phyloP scores from a whole-genome alignment of 2,888 invertebrate species.

The Microplitis manilae region DNA sequence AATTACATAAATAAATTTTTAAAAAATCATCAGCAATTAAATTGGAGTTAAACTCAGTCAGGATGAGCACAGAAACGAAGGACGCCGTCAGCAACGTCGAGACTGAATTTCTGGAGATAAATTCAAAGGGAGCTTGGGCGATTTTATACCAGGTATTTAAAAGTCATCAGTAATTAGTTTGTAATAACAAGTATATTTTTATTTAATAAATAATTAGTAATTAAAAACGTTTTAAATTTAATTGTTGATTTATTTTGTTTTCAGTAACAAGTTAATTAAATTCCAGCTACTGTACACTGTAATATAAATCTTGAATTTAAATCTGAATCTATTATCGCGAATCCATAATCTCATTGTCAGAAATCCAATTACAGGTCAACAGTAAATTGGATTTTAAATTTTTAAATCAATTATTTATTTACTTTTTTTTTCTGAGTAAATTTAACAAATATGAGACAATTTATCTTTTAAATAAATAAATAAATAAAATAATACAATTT shows the following conservation, averaged over 20 bases:
- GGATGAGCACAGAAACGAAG: conserved; percentile 59
- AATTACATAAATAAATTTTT: too few species aligned
- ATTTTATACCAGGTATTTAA: conserved; percentile 79
- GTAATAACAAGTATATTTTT: not conserved
- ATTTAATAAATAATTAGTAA: too few species aligned
- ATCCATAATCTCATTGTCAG: not conserved
- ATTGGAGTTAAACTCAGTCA: conserved; percentile 34
- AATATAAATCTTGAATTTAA: not conserved
- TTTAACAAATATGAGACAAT: too few species aligned
- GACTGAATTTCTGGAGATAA: conserved; percentile 82
- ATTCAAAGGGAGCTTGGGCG: conserved; percentile 81
- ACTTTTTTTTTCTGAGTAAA: not conserved
- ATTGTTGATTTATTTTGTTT: too few species aligned
- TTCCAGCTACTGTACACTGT: too few species aligned
- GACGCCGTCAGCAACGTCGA: conserved; percentile 75
- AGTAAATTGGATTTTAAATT: conserved; percentile 4
- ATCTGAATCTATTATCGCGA: not conserved
- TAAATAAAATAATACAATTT: too few species aligned
- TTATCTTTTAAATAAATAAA: too few species aligned
- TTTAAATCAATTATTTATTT: not conserved
- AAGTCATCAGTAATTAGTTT: conserved; percentile 5
- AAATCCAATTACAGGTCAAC: conserved; percentile 3
- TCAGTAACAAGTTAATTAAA: too few species aligned
- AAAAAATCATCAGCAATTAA: not conserved
- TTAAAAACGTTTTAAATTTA: too few species aligned